phyloP scores from a whole-genome alignment of 2,113 vertebrate species.

The Amblyopsis rosae region DNA sequence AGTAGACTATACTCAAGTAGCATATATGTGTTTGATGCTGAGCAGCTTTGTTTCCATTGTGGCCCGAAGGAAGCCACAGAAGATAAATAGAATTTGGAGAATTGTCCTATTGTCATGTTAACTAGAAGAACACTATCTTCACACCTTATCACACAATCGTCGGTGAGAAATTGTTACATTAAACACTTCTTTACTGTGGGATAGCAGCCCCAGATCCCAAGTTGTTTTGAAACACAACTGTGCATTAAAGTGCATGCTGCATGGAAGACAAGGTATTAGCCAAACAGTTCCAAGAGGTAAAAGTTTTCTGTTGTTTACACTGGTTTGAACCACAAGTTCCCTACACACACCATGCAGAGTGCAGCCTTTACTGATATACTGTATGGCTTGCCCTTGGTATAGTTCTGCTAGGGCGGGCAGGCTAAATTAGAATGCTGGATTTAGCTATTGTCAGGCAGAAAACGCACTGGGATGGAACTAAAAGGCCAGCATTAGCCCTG shows the following conservation, averaged over 20 bases:
- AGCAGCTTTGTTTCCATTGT: constrained; percentile 64
- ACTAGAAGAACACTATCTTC: constrained; percentile 43
- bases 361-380: constrained; percentile 17
- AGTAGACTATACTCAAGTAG: constrained; percentile 62
- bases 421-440: constrained; percentile 54
- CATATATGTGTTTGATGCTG: constrained; percentile 56
- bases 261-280: too few species aligned
- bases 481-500: constrained; percentile 40
- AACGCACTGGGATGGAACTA: constrained; percentile 54
- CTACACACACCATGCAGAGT: too few species aligned
- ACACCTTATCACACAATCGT: not conserved
- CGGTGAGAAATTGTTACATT: too few species aligned
- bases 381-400: constrained; percentile 13
- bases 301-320: constrained; percentile 10
- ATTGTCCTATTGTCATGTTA: constrained; percentile 46
- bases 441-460: constrained; percentile 55
- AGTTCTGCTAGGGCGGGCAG: constrained; percentile 36
- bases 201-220: too few species aligned
- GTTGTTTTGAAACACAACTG: too few species aligned
- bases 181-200: too few species aligned
- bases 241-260: too few species aligned
- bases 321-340: not conserved
- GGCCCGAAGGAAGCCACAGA: constrained; percentile 57
- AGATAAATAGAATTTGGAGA: constrained; percentile 58
- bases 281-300: too few species aligned